Percentiles rank a stretch among this genome's conserved stretches.
Conservation (phyloP, 30 jellyfish, hydroid and myxozoan species). For the Aurelia aurita complex sp. Pacific region DNA sequence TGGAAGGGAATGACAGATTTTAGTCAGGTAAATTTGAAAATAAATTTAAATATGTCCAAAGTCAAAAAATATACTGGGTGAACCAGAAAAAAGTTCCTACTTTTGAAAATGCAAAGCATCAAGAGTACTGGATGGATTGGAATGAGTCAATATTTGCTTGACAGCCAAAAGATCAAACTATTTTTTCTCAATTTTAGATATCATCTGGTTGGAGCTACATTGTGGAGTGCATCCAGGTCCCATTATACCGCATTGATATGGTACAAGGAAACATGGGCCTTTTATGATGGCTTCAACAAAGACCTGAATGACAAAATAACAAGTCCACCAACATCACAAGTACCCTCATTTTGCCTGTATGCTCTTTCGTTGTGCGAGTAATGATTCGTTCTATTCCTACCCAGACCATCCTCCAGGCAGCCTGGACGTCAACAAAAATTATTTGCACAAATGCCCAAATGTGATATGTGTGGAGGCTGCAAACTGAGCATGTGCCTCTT, state of each 20-base stretch:
- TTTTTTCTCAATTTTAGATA: slow-evolving; percentile 16
- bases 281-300: slow-evolving; percentile 45
- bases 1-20: too few relatives aligned
- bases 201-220: slow-evolving; percentile 39
- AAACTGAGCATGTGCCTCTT: not conserved
- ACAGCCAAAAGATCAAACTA: too few relatives aligned
- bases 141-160: too few relatives aligned
- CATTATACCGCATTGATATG: slow-evolving; percentile 18
- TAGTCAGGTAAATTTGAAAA: too few relatives aligned
- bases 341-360: slow-evolving; percentile 37
- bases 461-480: slow-evolving; percentile 2
- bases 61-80: too few relatives aligned
- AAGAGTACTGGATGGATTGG: too few relatives aligned
- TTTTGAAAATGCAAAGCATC: too few relatives aligned
- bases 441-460: not conserved
- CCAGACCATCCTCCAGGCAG: too few relatives aligned
- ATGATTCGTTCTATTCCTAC: not conserved
- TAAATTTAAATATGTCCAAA: too few relatives aligned
- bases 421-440: too few relatives aligned
- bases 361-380: slow-evolving; percentile 23
- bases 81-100: too few relatives aligned
- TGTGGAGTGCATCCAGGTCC: slow-evolving; percentile 35
- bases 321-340: slow-evolving; percentile 42
- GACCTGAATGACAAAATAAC: slow-evolving; percentile 28
- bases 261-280: slow-evolving; percentile 43